Percentiles rank a stretch among this genome's conserved stretches.
These are phyloP conservation scores for Rhimphoctona megacephalus DNA, from an alignment of 2,888 invertebrate genomes.

Conservation along the genomic window DNA sequence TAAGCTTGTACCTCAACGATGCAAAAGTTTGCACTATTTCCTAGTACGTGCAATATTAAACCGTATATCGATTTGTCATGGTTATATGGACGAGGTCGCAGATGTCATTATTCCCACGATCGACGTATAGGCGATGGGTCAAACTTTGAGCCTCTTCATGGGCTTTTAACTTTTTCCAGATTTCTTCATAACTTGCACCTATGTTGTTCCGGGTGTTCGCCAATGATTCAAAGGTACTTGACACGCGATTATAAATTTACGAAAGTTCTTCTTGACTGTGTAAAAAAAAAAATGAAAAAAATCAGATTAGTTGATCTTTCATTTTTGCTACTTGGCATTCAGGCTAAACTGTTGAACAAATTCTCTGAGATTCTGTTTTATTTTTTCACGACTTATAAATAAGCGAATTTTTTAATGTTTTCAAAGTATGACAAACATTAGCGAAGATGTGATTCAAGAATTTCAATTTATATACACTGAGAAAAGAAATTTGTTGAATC, in stretches of 20 bases:
- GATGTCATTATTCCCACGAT: constrained; percentile 79
- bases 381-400: background rate
- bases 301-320: background rate
- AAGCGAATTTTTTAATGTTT: background rate
- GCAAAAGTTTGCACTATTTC: constrained; percentile 25
- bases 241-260: constrained; percentile 30
- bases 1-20: constrained; percentile 23
- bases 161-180: constrained; percentile 29
- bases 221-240: background rate
- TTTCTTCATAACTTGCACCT: constrained; percentile 23
- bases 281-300: background rate
- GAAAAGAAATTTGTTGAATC: no score
- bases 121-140: constrained; percentile 55
- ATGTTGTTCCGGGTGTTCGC: background rate
- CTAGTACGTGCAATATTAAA: constrained; percentile 47
- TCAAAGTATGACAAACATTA: background rate
- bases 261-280: constrained; percentile 1
- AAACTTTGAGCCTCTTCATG: constrained; percentile 39
- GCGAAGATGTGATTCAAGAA: background rate
- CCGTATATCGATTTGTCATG: constrained; percentile 76
- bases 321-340: constrained; percentile 14
- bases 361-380: background rate
- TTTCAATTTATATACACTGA: background rate
- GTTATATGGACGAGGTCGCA: constrained; percentile 78
- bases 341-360: background rate